Conservation (phyloP, 2,888 invertebrate genomes). For the Tetragnatha montana region DNA sequence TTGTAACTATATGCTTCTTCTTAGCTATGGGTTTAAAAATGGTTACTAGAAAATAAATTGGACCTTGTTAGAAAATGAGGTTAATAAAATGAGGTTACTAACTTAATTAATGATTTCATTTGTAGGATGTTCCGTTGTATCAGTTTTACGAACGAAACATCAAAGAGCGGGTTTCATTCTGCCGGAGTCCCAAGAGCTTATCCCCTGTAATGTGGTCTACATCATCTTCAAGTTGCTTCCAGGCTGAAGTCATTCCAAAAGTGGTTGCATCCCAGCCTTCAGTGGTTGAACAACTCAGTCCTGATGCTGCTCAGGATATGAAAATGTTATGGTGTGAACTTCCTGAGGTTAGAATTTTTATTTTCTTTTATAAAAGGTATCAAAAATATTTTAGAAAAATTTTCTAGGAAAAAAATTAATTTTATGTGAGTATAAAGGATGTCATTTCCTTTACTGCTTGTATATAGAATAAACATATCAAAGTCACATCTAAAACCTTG, state of each 20-base stretch:
- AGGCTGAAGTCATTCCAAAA: constrained; percentile 11
- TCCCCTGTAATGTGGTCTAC: constrained; percentile 62
- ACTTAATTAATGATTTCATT: not conserved
- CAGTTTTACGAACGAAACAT: constrained; percentile 87
- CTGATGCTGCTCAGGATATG: constrained; percentile 52
- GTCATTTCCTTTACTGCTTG: no score
- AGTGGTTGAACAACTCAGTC: constrained; percentile 59
- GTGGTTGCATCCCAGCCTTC: constrained; percentile 72
- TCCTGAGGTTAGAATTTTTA: constrained; percentile 83
- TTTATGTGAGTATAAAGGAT: not conserved
- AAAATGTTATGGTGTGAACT: constrained; percentile 96
- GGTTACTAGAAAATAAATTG: not conserved
- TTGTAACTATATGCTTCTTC: no score
- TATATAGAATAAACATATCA: no score
- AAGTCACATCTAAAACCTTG: no score
- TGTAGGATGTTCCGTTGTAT: constrained; percentile 89
- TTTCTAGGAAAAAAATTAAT: not conserved
- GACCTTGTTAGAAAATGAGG: no score
- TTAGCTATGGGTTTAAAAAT: not conserved
- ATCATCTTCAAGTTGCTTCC: not conserved
- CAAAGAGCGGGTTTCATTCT: constrained; percentile 79
- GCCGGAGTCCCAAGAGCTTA: constrained; percentile 59
- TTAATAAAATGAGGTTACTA: no score
- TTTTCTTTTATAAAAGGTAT: not conserved
- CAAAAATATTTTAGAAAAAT: not conserved